These are phyloP conservation scores for Linyphia triangularis DNA, from an alignment of 2,888 invertebrate species.

Conservation along the genomic window DNA sequence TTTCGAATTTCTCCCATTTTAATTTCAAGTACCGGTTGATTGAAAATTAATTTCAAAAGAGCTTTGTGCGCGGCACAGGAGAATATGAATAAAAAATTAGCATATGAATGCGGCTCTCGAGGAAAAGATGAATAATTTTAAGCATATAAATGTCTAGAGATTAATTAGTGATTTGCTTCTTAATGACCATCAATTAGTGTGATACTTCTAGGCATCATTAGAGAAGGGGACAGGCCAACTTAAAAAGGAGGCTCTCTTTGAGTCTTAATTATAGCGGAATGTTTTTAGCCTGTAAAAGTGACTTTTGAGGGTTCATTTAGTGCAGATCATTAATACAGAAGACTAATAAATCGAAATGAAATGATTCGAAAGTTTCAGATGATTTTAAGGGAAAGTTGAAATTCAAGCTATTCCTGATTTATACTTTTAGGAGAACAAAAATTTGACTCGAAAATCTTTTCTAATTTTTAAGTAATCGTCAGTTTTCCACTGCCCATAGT, in stretches of 20 bases:
- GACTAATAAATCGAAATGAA: background rate
- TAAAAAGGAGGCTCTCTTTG: conserved; percentile 57
- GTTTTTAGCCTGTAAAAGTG: conserved; percentile 10
- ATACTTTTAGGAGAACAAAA: no score
- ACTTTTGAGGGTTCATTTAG: conserved; percentile 2
- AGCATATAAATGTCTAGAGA: conserved; percentile 67
- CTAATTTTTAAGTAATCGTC: no score
- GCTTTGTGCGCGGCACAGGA: background rate
- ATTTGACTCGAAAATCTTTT: no score
- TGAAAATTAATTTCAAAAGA: conserved; percentile 36
- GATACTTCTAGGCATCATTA: conserved; percentile 65
- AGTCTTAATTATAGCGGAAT: conserved; percentile 56
- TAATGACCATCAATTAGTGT: conserved; percentile 71
- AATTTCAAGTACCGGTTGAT: conserved; percentile 23
- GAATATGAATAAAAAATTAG: conserved; percentile 10
- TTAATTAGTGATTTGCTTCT: conserved; percentile 72
- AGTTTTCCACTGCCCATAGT: no score
- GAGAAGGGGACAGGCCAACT: conserved; percentile 3
- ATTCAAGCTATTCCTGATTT: no score
- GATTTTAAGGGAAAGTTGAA: no score
- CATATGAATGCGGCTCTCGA: background rate
- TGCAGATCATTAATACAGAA: conserved; percentile 21
- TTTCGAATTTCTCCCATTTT: background rate
- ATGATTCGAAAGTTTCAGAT: background rate
- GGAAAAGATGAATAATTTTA: conserved; percentile 60